Base-by-base conservation (phyloP, 2,113 vertebrate species). In the Dissostichus mawsoni region DNA sequence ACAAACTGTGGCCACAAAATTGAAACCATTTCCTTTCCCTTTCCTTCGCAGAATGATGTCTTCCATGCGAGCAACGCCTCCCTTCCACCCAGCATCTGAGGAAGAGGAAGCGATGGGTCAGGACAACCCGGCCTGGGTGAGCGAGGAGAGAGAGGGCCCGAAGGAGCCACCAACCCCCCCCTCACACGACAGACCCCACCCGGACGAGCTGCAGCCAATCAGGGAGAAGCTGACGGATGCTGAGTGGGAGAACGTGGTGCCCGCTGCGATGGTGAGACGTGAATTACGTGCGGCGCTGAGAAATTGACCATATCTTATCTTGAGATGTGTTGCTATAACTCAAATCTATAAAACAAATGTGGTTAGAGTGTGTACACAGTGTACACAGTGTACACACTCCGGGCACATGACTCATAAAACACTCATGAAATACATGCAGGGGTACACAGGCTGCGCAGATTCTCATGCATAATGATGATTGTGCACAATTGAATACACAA, bases 31-130 rank as follows among this genome's bases (percentile, higher is more conserved):
- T 57, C 16, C 23, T 68, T 29, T 29, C 29, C 8, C 68, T 48
- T 88, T 89, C 48, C 20, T 47, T 58, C 20, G 11, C 89, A 98
- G 97, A 96, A 97, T 96, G 96, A 98, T 98, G 97, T 98, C 97
- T 97, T 98, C 97, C 96, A 96, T 98, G 94, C 96, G 95, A 94
- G 94, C 96, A 92, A 95, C 97, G 89, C 97, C 97, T 97, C 97
- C 97, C 81, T 98, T 97, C 92, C 95, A 95, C 77, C 94, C 95
- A 86, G 90, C 91, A 78, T 86, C 95, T 69, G 97, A 97, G 95
- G 96, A 97, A 88, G 97, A 96, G 93, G 96, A 96, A 89, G 91
- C 89, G 69, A 94, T 95, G 80, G 96, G 95, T 89, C 96, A 96
- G 93, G 96, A 98, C 84, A 92, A 90, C 83, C 89, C 90, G 74